Evolutionary conservation across 1,140 invertebrate species (phyloP), one percentile per base, ranked within the genome.

Genomic region (Pararge aegeria): DNA sequence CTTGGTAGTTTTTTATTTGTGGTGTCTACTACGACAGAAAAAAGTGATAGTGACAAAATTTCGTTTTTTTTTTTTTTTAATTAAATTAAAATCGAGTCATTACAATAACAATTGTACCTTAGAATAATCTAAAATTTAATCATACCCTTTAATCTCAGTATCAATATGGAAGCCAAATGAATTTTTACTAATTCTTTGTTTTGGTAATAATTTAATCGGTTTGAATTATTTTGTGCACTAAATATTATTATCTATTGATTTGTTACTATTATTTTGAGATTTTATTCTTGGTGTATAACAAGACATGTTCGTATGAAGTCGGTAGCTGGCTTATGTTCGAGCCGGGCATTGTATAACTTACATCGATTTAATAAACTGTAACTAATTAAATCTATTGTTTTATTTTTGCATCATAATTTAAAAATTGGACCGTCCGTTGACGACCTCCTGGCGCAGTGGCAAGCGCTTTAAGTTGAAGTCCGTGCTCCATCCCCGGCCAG

Each of bases 261-360:
- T 69, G 67, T 69, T 69, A 66, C 60, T 62, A 60, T 60, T 66
- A 59, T 69, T 61, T 64, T 38, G 48, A 66, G 53, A 63, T 69
- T 69, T 69, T 66, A 66, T 66, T 61, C 10, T 56, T 20, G 52
- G 27, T 34, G 30, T 34, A 34, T 34, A 12, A 34, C n/a, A 12
- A 12, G 7, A 34, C 30, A 34, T 3, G 7, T 34, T 34, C 57
- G 49, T 46, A n/a, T 46, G 20, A 19, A 30, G 42, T 27, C 53
- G 59, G 55, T 57, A 54, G 64, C 64, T 58, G 42, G 27, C 42
- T n/a, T 21, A 40, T 42, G 46, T 53, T 44, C 44, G 53, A 24
- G 16, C 34, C 44, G 34, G 58, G 55, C 62, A 55, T 56, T 66
- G 51, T 61, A 64, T 52, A 30, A 64, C 58, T 66, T 62, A 53